Base-by-base conservation (phyloP, 2,888 invertebrate genomes). In the Agriopis leucophaearia region DNA sequence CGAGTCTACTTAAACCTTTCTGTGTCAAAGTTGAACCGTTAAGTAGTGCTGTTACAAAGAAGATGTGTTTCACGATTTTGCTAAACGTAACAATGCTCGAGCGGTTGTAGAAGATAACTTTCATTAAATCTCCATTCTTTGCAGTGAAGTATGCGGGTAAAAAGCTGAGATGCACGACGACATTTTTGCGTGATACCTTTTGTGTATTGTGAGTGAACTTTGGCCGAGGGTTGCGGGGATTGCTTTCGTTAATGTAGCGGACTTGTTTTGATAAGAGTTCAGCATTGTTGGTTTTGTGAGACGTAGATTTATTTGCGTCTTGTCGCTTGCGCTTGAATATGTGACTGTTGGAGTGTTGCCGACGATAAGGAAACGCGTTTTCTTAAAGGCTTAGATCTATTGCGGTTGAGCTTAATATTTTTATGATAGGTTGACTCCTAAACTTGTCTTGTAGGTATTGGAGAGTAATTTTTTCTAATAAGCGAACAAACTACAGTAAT, bases 21-120 rank as follows among this genome's bases (percentile, higher is more conserved):
- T 89, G 77, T 89, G 90, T 88, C 90, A 90, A 86, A 91, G 89
- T 87, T 91, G 83, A 90, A 91, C 91, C 91, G 91, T 91, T 91
- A 90, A 86, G 75, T 80, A 80, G 75, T 80, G 80, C 78, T 79
- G 82, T 81, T 82, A 83, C 77, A 74, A 77, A 79, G 78, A 73
- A 74, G 81, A 79, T 82, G 74, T 78, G 76, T 85, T 72, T 83
- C 88, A 89, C 88, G 90, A 88, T 80, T 85, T 83, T 76, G 77
- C 81, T 77, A 81, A 83, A 81, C 75, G 72, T 75, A 80, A 89
- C 88, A 89, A 89, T 85, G 73, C n/a, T 35, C 78, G 73, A 83
- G 79, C 75, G 77, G 81, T 83, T 81, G 78, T 81, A 76, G 76
- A 74, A 80, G 78, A 79, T 81, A 79, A 62, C 80, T 80, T 81